Conservation (phyloP, 2,113 vertebrate species). For the Eulemur rufifrons region DNA sequence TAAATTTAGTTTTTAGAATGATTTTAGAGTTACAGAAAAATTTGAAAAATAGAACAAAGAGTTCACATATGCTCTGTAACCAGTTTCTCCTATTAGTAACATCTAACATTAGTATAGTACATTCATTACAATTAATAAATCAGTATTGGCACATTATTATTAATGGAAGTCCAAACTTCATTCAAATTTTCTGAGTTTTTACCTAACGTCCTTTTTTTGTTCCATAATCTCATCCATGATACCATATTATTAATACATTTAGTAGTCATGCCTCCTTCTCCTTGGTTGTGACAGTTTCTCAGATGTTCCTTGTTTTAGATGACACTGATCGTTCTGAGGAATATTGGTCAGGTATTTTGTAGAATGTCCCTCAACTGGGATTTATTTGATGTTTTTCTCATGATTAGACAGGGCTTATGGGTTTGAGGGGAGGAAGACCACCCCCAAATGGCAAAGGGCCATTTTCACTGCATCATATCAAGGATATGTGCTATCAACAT, state of each 20-base stretch:
- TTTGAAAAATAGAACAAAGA: not conserved
- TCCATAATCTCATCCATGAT: not conserved
- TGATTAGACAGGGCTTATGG: not conserved
- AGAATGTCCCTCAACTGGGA: not conserved
- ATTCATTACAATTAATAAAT: not conserved
- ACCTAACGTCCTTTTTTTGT: not conserved
- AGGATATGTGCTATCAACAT: not conserved
- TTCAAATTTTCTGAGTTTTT: not conserved
- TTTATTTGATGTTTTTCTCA: not conserved
- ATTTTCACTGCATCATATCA: not conserved
- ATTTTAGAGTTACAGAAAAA: not conserved
- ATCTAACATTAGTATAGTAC: not conserved
- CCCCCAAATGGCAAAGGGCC: not conserved
- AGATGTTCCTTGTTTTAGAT: not conserved
- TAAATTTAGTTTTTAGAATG: not conserved
- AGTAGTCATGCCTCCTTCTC: not conserved
- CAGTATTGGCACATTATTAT: not conserved
- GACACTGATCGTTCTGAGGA: not conserved
- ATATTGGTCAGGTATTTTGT: not conserved
- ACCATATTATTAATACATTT: not conserved
- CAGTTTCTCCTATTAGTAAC: not conserved
- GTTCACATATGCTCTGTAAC: not conserved
- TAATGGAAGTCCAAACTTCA: not conserved
- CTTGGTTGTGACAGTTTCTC: not conserved
- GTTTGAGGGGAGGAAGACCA: not conserved